Percentiles rank a stretch among this genome's conserved stretches.
Conservation (phyloP, 2,797 vertebrate genomes). For the Cetoscarus ocellatus region DNA sequence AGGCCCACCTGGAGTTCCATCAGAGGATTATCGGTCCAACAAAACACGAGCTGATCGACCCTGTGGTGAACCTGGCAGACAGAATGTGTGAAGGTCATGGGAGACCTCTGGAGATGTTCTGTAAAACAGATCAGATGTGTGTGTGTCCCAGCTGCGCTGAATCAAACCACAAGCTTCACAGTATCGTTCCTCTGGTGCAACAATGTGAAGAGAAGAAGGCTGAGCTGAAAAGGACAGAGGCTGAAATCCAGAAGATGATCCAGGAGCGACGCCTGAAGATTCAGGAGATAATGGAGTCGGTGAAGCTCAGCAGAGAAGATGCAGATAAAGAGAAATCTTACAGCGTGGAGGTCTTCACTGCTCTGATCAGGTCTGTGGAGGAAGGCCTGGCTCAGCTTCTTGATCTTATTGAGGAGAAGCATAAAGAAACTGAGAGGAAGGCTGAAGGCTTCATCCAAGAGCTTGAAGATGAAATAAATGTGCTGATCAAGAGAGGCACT, state of each 20-base stretch:
- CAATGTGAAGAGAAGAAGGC: constrained; percentile 79
- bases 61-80: constrained; percentile 71
- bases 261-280: constrained; percentile 69
- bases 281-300: constrained; percentile 70
- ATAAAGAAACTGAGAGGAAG: background rate
- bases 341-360: constrained; percentile 49
- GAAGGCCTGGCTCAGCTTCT: background rate
- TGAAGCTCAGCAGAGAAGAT: constrained; percentile 73
- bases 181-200: constrained; percentile 80
- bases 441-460: constrained; percentile 6
- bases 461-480: constrained; percentile 1
- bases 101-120: constrained; percentile 83
- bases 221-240: constrained; percentile 56
- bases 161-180: constrained; percentile 77
- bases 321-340: constrained; percentile 66
- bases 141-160: constrained; percentile 84
- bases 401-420: background rate
- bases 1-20: constrained; percentile 78
- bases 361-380: constrained; percentile 1
- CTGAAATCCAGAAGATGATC: constrained; percentile 73
- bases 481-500: background rate
- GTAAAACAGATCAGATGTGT: constrained; percentile 80
- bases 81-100: constrained; percentile 81
- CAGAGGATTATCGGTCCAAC: constrained; percentile 62
- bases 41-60: constrained; percentile 75